Evolutionary conservation across 2,113 vertebrate species (phyloP), one percentile per base, ranked within the genome.

Genomic region (Dipodomys merriami): DNA sequence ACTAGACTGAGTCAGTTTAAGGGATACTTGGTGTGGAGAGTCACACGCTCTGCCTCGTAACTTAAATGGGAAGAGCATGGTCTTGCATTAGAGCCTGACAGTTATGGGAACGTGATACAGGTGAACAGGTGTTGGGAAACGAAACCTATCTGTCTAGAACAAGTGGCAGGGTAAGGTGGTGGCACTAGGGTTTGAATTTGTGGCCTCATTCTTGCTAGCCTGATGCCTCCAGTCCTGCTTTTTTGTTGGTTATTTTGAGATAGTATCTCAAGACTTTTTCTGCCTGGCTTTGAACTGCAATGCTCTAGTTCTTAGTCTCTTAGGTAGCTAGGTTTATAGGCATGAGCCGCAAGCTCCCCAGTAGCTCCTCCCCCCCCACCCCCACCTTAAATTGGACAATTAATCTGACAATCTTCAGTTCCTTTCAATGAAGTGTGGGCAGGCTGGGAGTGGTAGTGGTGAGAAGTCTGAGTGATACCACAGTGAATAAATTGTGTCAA

Each of bases 401-500:
- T 74, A 88, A 85, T 27, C 29, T 46, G 35, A 80, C 18, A 71
- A 65, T 93, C 77, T 57, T 87, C n/a, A 68, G 78, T 73, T 94
- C 29, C 69, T 16, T 7, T 35, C 62, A 86, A 2, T 53, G 44
- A 88, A 81, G 81, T 53, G 6, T 73, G 30, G 69, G 79, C 15
- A 74, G 46, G 91, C 11, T 33, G 60, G 86, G 23, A 76, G n/a
- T 88, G 44, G 7, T 90, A 95, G 49, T 77, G 68, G 69, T 89
- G 53, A 95, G 67, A 92, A 39, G 82, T 33, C 67, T 72, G n/a
- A 91, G 30, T 46, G n/a, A 95, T 85, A 46, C 35, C 71, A 91
- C 5, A 86, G 16, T 74, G 23, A 88, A 49, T 90, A 92, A 93
- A 89, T 1, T 88, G 19, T 86, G 44, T 44, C 27, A 80, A 90